phyloP scores from a whole-genome alignment of 2,888 invertebrate genomes.

The Cantharis rufa region DNA sequence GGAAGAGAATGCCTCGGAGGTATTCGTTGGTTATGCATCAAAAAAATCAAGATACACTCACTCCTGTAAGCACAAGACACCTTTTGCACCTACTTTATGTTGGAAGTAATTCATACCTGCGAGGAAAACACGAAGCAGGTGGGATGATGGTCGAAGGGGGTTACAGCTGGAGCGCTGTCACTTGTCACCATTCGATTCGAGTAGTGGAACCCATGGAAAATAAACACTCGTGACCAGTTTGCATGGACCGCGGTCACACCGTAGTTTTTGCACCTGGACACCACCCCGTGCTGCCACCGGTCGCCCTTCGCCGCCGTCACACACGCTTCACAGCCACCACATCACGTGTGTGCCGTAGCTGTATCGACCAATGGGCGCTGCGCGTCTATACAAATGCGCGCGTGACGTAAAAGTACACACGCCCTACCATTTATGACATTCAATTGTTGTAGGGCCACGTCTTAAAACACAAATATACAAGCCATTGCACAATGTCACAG shows the following conservation, averaged over 20 bases:
- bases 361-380: conserved; percentile 58
- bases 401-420: conserved; percentile 54
- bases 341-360: conserved; percentile 45
- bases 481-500: not conserved
- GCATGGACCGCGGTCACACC: conserved; percentile 4
- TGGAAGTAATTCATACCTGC: conserved; percentile 21
- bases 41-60: not conserved
- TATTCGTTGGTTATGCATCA: not conserved
- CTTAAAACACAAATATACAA: not conserved
- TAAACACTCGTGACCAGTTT: not conserved
- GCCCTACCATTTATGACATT: conserved; percentile 24
- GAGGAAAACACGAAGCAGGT: conserved; percentile 25
- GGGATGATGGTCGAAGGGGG: conserved; percentile 18
- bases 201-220: conserved; percentile 8
- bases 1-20: not conserved
- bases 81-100: not conserved
- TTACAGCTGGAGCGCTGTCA: conserved; percentile 15
- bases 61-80: not conserved
- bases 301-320: conserved; percentile 52
- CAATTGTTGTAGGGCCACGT: conserved; percentile 7
- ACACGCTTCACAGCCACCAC: conserved; percentile 45
- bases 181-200: conserved; percentile 20
- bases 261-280: conserved; percentile 37
- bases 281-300: conserved; percentile 53
- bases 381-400: conserved; percentile 45